These are phyloP conservation scores for Yoshiicerus persimilis DNA, from an alignment of 1,140 invertebrate genomes.

Conservation along the genomic window DNA sequence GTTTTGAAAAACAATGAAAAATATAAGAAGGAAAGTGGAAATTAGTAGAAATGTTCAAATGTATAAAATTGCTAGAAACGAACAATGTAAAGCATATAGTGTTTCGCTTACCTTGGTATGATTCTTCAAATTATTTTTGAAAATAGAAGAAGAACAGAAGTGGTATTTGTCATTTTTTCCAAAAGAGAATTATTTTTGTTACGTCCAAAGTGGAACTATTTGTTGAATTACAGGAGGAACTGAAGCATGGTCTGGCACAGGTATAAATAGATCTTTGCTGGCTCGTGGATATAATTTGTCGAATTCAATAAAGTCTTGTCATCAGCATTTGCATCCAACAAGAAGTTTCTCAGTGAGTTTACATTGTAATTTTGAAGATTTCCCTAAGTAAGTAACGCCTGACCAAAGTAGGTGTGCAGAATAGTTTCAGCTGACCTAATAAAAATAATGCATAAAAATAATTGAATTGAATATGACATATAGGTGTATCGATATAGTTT, in stretches of 20 bases:
- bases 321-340: not conserved
- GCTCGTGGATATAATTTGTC: not conserved
- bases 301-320: not conserved
- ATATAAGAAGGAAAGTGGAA: too few species aligned
- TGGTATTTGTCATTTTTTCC: not conserved
- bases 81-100: too few species aligned
- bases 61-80: too few species aligned
- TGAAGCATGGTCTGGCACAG: not conserved
- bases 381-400: not conserved
- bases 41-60: too few species aligned
- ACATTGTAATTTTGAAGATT: not conserved
- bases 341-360: not conserved
- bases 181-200: not conserved
- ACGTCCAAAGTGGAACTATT: not conserved
- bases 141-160: not conserved
- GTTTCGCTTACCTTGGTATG: not conserved
- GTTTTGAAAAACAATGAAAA: too few species aligned
- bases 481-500: too few species aligned
- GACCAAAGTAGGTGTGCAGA: not conserved
- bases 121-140: not conserved
- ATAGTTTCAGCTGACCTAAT: not conserved
- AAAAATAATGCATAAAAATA: too few species aligned
- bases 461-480: too few species aligned
- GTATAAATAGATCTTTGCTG: fast-evolving
- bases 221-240: not conserved